Conservation (phyloP, 2,797 vertebrate genomes). For the Knipowitschia caucasica region DNA sequence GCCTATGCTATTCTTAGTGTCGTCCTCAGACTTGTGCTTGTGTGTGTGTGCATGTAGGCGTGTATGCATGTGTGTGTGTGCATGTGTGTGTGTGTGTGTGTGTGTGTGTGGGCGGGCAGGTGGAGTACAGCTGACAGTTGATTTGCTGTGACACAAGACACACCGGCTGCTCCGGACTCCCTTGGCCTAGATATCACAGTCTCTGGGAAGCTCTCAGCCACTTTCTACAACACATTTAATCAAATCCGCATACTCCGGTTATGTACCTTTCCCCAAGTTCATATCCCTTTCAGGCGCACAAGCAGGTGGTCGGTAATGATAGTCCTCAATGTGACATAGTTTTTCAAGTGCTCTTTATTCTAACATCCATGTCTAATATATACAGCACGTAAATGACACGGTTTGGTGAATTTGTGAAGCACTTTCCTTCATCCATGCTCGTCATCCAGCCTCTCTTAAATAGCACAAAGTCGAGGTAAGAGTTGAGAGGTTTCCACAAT, state of each 20-base stretch:
- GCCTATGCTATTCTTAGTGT: conserved; percentile 71
- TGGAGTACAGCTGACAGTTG: conserved; percentile 75
- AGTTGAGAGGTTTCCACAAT: neutral
- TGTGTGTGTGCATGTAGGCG: conserved; percentile 25
- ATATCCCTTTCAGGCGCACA: conserved; percentile 46
- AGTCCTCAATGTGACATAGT: conserved; percentile 19
- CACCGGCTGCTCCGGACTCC: conserved; percentile 72
- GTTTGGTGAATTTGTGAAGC: conserved; percentile 1
- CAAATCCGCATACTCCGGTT: conserved; percentile 36
- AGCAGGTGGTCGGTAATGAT: conserved; percentile 56
- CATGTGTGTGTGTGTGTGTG: neutral
- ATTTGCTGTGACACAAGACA: conserved; percentile 77
- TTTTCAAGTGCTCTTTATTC: conserved; percentile 5
- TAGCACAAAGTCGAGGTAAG: neutral
- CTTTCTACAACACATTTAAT: conserved; percentile 25
- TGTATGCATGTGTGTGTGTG: conserved; percentile 23
- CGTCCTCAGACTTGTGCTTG: conserved; percentile 59
- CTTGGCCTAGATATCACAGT: conserved; percentile 68
- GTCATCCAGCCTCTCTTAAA: neutral
- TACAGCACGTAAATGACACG: neutral
- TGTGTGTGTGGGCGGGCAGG: conserved; percentile 59
- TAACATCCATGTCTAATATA: neutral
- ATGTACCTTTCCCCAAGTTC: conserved; percentile 27
- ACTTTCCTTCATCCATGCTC: neutral
- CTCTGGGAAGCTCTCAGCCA: conserved; percentile 55